These are phyloP conservation scores for Meandrusa payeni DNA, from an alignment of 2,888 invertebrate species.

Conservation along the genomic window DNA sequence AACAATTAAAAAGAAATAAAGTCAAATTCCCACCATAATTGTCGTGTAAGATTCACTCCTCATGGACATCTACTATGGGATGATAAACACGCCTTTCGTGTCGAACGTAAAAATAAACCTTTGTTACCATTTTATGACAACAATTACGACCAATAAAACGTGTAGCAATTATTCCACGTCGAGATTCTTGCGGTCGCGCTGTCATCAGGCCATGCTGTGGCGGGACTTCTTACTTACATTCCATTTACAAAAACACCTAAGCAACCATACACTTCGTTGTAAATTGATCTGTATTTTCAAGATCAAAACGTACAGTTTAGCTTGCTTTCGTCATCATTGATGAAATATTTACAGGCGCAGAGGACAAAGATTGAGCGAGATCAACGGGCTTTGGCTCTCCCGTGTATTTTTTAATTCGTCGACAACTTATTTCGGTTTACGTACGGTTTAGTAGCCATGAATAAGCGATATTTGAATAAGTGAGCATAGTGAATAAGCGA, in stretches of 20 bases:
- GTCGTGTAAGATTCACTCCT: constrained; percentile 60
- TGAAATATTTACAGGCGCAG: constrained; percentile 38
- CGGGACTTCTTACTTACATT: constrained; percentile 40
- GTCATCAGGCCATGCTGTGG: constrained; percentile 60
- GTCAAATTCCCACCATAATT: constrained; percentile 66
- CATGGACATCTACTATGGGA: constrained; percentile 49
- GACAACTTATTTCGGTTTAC: constrained; percentile 32
- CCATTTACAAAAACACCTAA: constrained; percentile 33
- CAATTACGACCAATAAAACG: constrained; percentile 80
- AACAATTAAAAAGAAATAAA: constrained; percentile 72
- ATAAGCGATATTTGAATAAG: too few relatives aligned
- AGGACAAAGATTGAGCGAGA: constrained; percentile 34
- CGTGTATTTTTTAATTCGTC: constrained; percentile 52
- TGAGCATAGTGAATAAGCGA: too few relatives aligned
- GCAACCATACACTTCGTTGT: constrained; percentile 31
- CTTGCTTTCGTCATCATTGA: constrained; percentile 26
- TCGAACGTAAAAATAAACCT: constrained; percentile 75
- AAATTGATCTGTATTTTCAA: constrained; percentile 46
- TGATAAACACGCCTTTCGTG: constrained; percentile 75
- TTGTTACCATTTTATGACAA: constrained; percentile 80
- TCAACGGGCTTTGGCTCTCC: constrained; percentile 53
- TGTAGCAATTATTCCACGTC: constrained; percentile 74
- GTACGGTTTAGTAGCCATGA: too few relatives aligned
- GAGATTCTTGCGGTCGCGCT: constrained; percentile 72
- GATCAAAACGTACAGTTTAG: constrained; percentile 40